Evolutionary conservation across 2,888 invertebrate species (phyloP), one percentile per base, ranked within the genome.

Genomic region (Megamerina dolium): DNA sequence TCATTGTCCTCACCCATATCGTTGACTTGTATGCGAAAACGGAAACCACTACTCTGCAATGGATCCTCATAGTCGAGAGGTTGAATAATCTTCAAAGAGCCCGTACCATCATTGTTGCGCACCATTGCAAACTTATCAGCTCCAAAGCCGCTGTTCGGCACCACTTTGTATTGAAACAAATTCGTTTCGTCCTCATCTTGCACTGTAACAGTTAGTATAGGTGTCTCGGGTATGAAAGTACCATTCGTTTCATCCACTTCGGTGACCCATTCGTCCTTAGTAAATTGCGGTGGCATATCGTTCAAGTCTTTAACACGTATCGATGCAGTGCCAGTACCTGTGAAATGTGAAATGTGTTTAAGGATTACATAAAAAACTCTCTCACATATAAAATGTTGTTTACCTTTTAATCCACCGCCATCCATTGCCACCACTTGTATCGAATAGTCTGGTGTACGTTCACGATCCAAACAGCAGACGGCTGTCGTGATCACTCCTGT

Each of bases 51-150:
- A 72, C 93, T 88, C 75, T 95, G 94, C 64, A 89, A 75, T 57
- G 87, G 82, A 72, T 94, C 92, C 75, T 95, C 94, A 72, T 87
- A 95, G 74, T 95, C 94, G 57, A 95, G 76, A 14, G 91, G 91
- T 73, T 94, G 92, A 43, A 92, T 91, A 59, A 93, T 92, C 77
- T 93, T 93, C 58, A 93, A 75, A 5, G 92, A 92, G 30, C 93
- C 92, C 4, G 93, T 93, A 34, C 92, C 92, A 68, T 93, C 93
- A 68, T 87, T 90, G 73, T 93, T 93, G 52, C 92, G 80, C 37
- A 93, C 91, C 92, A 93, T 93, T 23, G 90, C 91, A 72, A 93
- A 93, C 69, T 92, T 92, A 70, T 93, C 92, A 41, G 92, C 89
- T 48, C 93, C 93, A 66, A 91, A 92, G 19, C 91, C 91, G 66